These are phyloP conservation scores for Himalopsyche kuldschensis DNA, from an alignment of 2,888 invertebrate species.

Conservation along the genomic window DNA sequence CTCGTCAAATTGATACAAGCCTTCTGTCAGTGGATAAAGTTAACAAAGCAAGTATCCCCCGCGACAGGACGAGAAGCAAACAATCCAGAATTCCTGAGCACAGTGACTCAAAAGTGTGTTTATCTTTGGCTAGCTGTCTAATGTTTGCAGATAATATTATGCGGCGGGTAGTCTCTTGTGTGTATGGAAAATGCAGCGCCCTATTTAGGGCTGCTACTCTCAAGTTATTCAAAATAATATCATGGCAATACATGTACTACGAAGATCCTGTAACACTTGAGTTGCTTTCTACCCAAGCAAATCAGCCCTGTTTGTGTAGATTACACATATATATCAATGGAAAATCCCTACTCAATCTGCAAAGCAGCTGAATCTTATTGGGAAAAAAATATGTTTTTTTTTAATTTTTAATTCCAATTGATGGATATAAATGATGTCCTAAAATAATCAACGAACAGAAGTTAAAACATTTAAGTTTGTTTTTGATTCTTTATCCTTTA, in stretches of 20 bases:
- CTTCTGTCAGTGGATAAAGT: not conserved
- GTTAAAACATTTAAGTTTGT: too few relatives aligned
- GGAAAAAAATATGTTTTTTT: too few relatives aligned
- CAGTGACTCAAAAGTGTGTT: conserved; percentile 11
- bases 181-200: not conserved
- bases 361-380: too few relatives aligned
- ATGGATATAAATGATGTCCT: too few relatives aligned
- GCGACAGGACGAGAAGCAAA: not conserved
- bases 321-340: too few relatives aligned
- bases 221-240: not conserved
- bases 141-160: conserved; percentile 12
- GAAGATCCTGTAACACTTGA: too few relatives aligned
- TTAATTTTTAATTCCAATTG: too few relatives aligned
- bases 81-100: not conserved
- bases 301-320: too few relatives aligned
- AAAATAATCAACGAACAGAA: too few relatives aligned
- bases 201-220: not conserved
- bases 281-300: too few relatives aligned
- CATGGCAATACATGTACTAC: not conserved
- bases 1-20: not conserved
- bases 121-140: conserved; percentile 14
- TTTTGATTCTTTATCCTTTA: too few relatives aligned
- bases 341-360: too few relatives aligned
- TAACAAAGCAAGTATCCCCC: not conserved
- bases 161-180: not conserved